Conservation (phyloP, 2,113 vertebrate species). For the Lutjanus erythropterus region DNA sequence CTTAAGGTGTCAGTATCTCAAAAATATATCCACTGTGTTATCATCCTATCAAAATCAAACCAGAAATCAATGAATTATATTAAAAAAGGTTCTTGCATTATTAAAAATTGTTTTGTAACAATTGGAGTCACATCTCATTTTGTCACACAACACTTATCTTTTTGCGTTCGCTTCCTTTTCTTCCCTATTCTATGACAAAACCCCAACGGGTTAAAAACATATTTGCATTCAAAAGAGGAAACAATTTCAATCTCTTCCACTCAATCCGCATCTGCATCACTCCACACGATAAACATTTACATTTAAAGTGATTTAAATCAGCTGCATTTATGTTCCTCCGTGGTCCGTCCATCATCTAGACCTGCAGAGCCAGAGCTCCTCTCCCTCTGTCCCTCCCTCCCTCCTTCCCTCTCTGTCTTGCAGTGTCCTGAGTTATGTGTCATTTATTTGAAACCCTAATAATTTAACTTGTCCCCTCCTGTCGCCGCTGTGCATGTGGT, state of each 20-base stretch:
- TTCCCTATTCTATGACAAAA: background rate
- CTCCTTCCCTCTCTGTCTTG: conserved; percentile 40
- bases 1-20: background rate
- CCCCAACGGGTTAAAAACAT: conserved; percentile 60
- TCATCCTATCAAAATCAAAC: background rate
- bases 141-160: background rate
- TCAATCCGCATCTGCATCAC: conserved; percentile 83
- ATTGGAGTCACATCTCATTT: conserved; percentile 3
- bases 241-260: conserved; percentile 77
- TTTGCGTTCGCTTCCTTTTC: conserved; percentile 24
- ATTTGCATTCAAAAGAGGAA: conserved; percentile 74
- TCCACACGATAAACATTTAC: conserved; percentile 85
- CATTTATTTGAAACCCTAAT: conserved; percentile 86
- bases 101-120: background rate
- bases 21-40: background rate
- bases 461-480: conserved; percentile 79
- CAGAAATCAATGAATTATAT: background rate
- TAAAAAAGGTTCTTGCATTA: background rate
- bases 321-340: conserved; percentile 81
- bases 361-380: conserved; percentile 49
- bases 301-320: conserved; percentile 88
- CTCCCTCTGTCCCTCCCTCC: conserved; percentile 20
- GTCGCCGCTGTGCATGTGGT: conserved; percentile 58
- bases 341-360: conserved; percentile 81
- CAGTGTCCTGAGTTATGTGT: conserved; percentile 83